phyloP scores from a whole-genome alignment of 2,113 vertebrate species.

The Miniopterus natalensis region DNA sequence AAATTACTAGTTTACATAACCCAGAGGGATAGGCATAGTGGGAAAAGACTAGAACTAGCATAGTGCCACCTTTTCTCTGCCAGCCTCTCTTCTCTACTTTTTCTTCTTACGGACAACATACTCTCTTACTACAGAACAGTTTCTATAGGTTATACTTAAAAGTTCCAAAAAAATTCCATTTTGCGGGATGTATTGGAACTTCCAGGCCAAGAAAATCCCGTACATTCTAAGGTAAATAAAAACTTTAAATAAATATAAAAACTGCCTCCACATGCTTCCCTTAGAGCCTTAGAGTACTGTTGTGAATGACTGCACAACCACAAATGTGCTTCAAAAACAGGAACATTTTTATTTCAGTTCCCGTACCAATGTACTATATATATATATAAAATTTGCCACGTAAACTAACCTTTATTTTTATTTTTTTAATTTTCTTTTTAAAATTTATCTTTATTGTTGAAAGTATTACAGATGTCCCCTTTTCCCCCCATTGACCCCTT shows the following conservation, averaged over 20 bases:
- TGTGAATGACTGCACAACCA: background rate
- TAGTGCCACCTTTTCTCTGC: background rate
- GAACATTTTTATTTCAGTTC: background rate
- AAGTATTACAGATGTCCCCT: too few species aligned
- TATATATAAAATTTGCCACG: too few species aligned
- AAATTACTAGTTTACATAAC: background rate
- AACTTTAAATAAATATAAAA: constrained; percentile 9
- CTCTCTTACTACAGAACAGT: background rate
- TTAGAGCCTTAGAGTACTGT: background rate
- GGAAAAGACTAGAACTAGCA: background rate
- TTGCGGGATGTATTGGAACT: background rate
- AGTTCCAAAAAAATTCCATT: background rate
- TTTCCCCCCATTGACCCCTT: too few species aligned
- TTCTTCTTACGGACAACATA: background rate
- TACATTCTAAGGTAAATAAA: background rate
- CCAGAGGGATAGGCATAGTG: background rate
- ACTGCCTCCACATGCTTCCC: background rate
- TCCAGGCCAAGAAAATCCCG: background rate
- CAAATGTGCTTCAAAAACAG: background rate
- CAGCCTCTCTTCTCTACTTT: background rate
- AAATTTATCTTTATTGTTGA: too few species aligned
- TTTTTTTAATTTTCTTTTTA: too few species aligned
- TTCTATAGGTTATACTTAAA: background rate
- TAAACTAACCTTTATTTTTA: too few species aligned
- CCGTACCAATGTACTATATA: background rate